A percentile compares a stretch with the other conserved stretches of the same genome.
Evolutionary conservation across 2,113 vertebrate genomes (phyloP).

Genomic region (Archocentrus centrarchus): DNA sequence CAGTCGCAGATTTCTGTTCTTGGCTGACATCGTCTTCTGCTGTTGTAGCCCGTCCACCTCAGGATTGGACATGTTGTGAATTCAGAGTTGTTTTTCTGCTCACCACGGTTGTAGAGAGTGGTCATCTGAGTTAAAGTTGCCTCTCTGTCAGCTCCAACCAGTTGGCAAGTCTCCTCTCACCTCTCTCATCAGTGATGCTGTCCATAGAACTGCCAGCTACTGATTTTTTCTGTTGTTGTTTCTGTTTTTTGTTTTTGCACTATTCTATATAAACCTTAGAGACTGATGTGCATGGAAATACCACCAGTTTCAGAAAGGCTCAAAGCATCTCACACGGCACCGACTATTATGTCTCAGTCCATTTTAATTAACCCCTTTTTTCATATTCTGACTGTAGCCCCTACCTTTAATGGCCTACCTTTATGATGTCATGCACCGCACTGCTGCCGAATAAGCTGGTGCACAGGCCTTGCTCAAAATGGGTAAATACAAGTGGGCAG

Average conservation of each 20-base stretch:
- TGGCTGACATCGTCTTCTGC: background rate
- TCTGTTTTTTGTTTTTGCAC: background rate
- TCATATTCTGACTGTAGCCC: background rate
- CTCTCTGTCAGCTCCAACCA: conserved; percentile 17
- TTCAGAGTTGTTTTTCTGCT: conserved; percentile 10
- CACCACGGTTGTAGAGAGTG: background rate
- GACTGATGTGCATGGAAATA: background rate
- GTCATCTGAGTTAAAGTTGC: background rate
- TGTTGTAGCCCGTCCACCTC: background rate
- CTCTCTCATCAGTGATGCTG: conserved; percentile 7
- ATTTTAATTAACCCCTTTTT: background rate
- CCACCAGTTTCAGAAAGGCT: background rate
- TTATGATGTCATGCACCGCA: background rate
- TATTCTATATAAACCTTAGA: background rate
- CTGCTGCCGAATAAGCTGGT: background rate
- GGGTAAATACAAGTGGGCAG: background rate
- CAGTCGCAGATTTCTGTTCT: background rate
- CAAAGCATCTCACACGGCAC: background rate
- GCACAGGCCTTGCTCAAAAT: background rate
- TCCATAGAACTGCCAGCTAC: background rate
- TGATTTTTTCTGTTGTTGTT: background rate
- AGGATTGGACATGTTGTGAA: conserved; percentile 3
- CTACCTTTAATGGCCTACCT: background rate
- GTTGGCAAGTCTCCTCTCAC: conserved; percentile 4
- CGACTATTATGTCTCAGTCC: background rate